Base-by-base conservation (phyloP, 2,888 invertebrate species). In the Diadromus collaris region DNA sequence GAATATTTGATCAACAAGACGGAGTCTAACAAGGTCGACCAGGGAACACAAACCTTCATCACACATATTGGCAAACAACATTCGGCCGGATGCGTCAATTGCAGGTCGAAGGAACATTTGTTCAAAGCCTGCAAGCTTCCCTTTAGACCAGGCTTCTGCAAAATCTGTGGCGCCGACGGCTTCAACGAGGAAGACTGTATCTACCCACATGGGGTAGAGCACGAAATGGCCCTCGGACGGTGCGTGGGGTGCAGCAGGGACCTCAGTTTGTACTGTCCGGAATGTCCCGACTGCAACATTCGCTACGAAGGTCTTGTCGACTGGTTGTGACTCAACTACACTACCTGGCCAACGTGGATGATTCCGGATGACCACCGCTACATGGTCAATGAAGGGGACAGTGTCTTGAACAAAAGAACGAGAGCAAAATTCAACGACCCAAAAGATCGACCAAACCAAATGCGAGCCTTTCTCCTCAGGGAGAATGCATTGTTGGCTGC, bases 181-280 rank as follows among this genome's bases (percentile, higher is more conserved):
- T 67, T 67, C n/a, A 73, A 79, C 32, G 29, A 32, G 0, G 46
- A 10, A 0, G 79, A 79, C 6, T 79, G 75, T 10, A 74, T 72
- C 0, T 79, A 72, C 21, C 79, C 79, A 0, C 79, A 72, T 21
- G 73, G 76, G 9, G 29, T 79, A 1, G 79, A 79, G 7, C 71
- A 79, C 13, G 79, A 76, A 27, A n/a, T 32, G 32, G 63, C 75
- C 7, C 56, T 76, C 7, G 54, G 64, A 27, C 21, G 76, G 0
- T 79, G 76, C 56, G 13, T 63, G 9, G 79, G 76, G 7, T 76
- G 79, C 54, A 2, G 44, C 0, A 6, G 51, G 2, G 73, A 72
- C 2, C 3, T 48, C 5, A 38, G n/a, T 6, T 27, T 79, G 7
- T 79, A 76, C 10, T 68, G 71, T 10, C 76, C 79, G 6, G 76